Evolutionary conservation across 2,113 vertebrate species (phyloP), one percentile per base, ranked within the genome.

Genomic region (Gobius niger): DNA sequence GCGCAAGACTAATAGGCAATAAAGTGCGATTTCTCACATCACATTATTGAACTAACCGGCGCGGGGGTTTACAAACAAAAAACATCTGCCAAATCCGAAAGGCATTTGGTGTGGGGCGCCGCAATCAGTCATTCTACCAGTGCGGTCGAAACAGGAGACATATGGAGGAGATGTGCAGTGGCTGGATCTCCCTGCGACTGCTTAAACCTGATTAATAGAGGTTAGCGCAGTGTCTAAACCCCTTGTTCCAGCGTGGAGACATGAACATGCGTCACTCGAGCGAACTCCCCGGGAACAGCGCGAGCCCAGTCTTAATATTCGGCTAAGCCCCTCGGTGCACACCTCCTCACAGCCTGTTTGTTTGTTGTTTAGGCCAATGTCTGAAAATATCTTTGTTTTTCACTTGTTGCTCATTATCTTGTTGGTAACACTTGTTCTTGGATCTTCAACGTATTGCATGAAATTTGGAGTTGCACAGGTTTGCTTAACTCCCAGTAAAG

Each of bases 141-240:
- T 56, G 82, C 80, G 66, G 63, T 73, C 69, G 40, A 76, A 91
- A 84, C 89, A 87, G 87, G 84, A 86, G 87, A 69, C 91, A 90
- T 90, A 92, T 91, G 89, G 88, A 71, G 61, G 85, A 85, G 85
- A 79, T 81, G 71, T 77, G 66, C 74, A 82, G 89, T 84, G 73
- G 56, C 81, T 76, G 85, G 85, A 85, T 71, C 82, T 85, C 85
- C 82, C 85, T 82, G 14, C 44, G 88, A 86, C 88, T 85, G 73
- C 76, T 88, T 84, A 80, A 86, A 81, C 70, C 67, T 87, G 88
- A 90, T 90, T 90, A 82, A 91, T 86, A 77, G 72, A 82, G 75
- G 77, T 78, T 63, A 73, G 72, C 76, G 19, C 71, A 68, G 67
- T 78, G 81, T 85, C 85, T 82, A 81, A 73, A 81, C 49, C 63